A percentile compares a stretch with the other conserved stretches of the same genome.
Evolutionary conservation across 2,113 vertebrate species (phyloP).

Genomic region (Carollia perspicillata): DNA sequence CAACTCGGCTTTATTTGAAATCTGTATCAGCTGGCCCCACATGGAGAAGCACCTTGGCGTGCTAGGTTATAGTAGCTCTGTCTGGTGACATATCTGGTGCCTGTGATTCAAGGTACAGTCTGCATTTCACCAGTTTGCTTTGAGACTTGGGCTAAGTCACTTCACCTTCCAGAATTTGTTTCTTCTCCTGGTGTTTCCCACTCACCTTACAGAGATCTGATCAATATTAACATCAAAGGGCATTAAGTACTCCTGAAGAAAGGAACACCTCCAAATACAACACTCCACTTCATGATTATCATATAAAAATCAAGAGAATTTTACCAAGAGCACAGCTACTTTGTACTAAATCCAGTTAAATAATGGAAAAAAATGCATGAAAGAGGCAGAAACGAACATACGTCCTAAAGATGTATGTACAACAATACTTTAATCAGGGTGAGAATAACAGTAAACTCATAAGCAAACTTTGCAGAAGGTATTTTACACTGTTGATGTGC

Average conservation of each 20-base stretch:
- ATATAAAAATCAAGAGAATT: conserved; percentile 51
- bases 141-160: conserved; percentile 1
- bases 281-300: conserved; percentile 35
- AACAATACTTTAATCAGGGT: not conserved
- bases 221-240: conserved; percentile 45
- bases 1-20: not conserved
- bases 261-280: conserved; percentile 31
- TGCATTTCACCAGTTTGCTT: not conserved
- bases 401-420: not conserved
- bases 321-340: conserved; percentile 19
- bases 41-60: not conserved
- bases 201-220: conserved; percentile 19
- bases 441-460: not conserved
- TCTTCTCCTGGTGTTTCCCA: not conserved
- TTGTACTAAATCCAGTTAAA: conserved; percentile 35
- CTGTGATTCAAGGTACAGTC: not conserved
- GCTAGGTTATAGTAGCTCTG: not conserved
- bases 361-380: not conserved
- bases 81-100: not conserved
- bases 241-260: conserved; percentile 38
- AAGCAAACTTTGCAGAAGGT: not conserved
- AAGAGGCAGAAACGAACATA: not conserved
- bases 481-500: not conserved
- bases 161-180: conserved; percentile 29
- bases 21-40: not conserved